These are phyloP conservation scores for Ceratina calcarata DNA, from an alignment of 1,140 invertebrate genomes.

Conservation along the genomic window DNA sequence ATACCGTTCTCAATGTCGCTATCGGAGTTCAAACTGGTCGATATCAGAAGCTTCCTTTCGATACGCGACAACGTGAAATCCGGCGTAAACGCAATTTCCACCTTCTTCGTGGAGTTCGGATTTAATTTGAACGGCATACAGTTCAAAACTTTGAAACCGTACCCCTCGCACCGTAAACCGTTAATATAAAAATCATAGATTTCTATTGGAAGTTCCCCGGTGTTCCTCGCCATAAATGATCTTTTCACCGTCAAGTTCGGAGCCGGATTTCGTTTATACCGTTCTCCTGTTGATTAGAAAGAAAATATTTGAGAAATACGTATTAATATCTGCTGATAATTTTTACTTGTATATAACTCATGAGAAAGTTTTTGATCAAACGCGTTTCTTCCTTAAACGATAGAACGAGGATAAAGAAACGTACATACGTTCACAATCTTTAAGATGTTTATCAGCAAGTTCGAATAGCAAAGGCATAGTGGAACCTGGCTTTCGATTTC, in stretches of 20 bases:
- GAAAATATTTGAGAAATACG: background rate
- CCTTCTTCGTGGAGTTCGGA: conserved; percentile 91
- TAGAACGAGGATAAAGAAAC: conserved; percentile 41
- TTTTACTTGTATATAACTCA: background rate
- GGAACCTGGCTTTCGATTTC: conserved; percentile 92
- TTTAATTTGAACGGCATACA: conserved; percentile 90
- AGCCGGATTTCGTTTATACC: conserved; percentile 79
- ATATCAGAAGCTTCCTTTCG: conserved; percentile 83
- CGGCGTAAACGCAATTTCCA: conserved; percentile 95
- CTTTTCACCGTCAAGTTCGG: conserved; percentile 90
- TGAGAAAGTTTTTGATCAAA: background rate
- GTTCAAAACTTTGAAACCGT: conserved; percentile 92
- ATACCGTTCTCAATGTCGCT: conserved; percentile 62
- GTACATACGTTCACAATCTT: conserved; percentile 88
- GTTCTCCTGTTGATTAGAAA: conserved; percentile 76
- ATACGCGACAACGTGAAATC: conserved; percentile 94
- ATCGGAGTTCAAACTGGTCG: conserved; percentile 81
- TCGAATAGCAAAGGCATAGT: conserved; percentile 89
- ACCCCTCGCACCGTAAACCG: conserved; percentile 89
- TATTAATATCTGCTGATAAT: background rate
- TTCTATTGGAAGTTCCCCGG: conserved; percentile 90
- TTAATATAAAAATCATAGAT: conserved; percentile 90
- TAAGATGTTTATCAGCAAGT: conserved; percentile 90
- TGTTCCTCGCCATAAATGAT: conserved; percentile 93
- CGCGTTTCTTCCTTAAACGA: background rate